Evolutionary conservation across 2,888 invertebrate species (phyloP), one percentile per base, ranked within the genome.

Genomic region (Ephialtes manifestator): DNA sequence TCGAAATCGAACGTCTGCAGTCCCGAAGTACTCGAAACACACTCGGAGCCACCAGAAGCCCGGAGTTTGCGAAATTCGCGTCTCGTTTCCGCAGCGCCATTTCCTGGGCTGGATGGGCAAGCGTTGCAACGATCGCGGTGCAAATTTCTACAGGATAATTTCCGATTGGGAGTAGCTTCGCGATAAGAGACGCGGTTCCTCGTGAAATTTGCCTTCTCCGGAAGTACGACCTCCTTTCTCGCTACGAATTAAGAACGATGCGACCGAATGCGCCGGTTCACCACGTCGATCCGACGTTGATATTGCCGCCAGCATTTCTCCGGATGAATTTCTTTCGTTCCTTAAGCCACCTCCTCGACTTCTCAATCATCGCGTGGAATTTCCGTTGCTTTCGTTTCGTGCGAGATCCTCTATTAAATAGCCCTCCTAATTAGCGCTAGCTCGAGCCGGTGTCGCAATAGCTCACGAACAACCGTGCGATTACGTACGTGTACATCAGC

Each of bases 351-450:
- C 55, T 15, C 18, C 28, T 18, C 46, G 20, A n/a, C 46, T 60
- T 60, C 31, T 72, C 18, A 31, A 63, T 31, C 18, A 71, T 70
- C 74, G 53, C 13, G 53, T 76, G 87, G 86, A 84, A 87, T 86
- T 87, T 84, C 84, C 78, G 83, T 68, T 87, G 77, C 80, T 83
- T 85, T 83, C 85, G 72, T 83, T 80, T 76, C 83, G 65, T 58
- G 63, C 79, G 82, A 74, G 79, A 83, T 85, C 46, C 83, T 72
- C 65, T 39, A 76, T 82, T 76, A 75, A 85, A 71, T 35, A 78
- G 77, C 63, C 81, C 48, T n/a, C 18, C 68, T 84, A 84, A 84
- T 84, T 84, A 84, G 77, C 39, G 39, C 58, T 51, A 74, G 31
- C 71, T 48, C 63, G 51, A n/a, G 46, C 11, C 3, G 71, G 65